Conservation (phyloP, 2,113 vertebrate genomes). For the Camarhynchus parvulus region DNA sequence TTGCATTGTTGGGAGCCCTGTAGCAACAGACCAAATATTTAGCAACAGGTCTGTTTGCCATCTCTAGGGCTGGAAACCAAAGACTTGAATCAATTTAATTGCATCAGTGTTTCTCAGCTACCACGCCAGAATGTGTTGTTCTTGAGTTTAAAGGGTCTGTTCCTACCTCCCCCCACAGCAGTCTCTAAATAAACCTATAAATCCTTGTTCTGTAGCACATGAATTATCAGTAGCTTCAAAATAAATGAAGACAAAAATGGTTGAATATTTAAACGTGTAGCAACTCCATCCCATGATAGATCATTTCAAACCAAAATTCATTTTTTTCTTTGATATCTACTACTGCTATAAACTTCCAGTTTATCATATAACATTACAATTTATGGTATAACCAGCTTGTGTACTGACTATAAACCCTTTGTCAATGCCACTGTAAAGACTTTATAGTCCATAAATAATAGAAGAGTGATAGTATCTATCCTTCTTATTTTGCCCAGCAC, state of each 20-base stretch:
- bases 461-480: constrained; percentile 76
- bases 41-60: constrained; percentile 65
- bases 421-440: constrained; percentile 83
- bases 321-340: constrained; percentile 80
- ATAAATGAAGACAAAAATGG: constrained; percentile 80
- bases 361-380: constrained; percentile 87
- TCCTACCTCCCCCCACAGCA: constrained; percentile 30
- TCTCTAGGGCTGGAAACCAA: constrained; percentile 62
- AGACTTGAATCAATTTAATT: constrained; percentile 72
- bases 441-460: constrained; percentile 83
- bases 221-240: constrained; percentile 75
- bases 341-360: constrained; percentile 81
- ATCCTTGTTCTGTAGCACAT: constrained; percentile 69
- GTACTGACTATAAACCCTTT: constrained; percentile 83
- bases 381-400: constrained; percentile 85
- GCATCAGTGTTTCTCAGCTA: constrained; percentile 51
- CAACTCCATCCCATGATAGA: constrained; percentile 72
- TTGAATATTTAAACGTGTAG: constrained; percentile 80
- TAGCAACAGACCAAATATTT: constrained; percentile 60
- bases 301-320: constrained; percentile 72
- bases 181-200: constrained; percentile 77
- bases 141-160: constrained; percentile 31
- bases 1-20: constrained; percentile 54
- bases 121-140: background rate
- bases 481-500: constrained; percentile 73